Percentiles rank a stretch among this genome's conserved stretches.
phyloP scores from a whole-genome alignment of 2,113 vertebrate species.

The Centropus bengalensis region DNA sequence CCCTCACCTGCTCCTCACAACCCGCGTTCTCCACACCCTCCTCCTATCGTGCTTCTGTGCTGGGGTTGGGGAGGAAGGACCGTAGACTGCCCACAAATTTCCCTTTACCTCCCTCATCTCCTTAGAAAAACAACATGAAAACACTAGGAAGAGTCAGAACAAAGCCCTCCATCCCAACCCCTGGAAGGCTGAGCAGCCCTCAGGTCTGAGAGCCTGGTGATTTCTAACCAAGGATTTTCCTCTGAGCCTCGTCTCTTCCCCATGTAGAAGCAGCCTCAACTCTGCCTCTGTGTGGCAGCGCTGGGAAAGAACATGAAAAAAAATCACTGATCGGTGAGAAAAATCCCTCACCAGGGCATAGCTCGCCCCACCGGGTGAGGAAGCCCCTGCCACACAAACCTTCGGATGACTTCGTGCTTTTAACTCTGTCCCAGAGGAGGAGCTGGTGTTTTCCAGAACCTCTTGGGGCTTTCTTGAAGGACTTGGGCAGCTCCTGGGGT shows the following conservation, averaged over 20 bases:
- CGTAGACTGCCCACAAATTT: background rate
- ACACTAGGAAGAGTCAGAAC: background rate
- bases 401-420: no score
- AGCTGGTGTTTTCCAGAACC: background rate
- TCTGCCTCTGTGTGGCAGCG: slow-evolving; percentile 44
- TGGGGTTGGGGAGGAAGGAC: no score
- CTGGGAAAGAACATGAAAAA: background rate
- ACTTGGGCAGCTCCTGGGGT: fast-evolving
- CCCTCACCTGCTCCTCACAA: no score
- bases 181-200: background rate
- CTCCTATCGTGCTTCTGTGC: no score
- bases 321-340: background rate
- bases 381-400: background rate
- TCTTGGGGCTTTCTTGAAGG: background rate
- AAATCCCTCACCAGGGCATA: fast-evolving
- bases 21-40: no score
- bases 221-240: background rate
- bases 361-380: fast-evolving
- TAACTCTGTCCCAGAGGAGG: background rate
- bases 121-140: background rate
- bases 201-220: background rate
- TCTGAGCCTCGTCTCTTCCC: background rate
- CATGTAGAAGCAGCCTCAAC: background rate
- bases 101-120: background rate
- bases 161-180: background rate